Percentiles rank a stretch among this genome's conserved stretches.
Evolutionary conservation across 2,797 vertebrate genomes (phyloP).

Genomic region (Capromys pilorides): DNA sequence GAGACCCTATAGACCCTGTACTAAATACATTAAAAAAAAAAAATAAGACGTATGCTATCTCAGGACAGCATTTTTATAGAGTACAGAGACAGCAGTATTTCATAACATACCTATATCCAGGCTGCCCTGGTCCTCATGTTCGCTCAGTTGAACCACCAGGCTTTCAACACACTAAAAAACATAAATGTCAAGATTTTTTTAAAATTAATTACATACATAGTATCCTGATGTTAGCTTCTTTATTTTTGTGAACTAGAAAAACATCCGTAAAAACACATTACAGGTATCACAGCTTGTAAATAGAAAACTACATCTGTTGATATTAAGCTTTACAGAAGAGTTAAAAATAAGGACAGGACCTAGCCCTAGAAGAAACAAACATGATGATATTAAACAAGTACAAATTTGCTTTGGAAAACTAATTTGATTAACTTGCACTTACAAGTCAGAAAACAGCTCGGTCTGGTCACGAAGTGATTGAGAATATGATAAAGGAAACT

Average conservation of each 20-base stretch:
- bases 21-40: no score
- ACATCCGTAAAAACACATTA: neutral
- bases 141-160: slow-evolving; percentile 32
- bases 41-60: neutral
- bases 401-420: neutral
- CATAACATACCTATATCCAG: slow-evolving; percentile 74
- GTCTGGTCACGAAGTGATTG: neutral
- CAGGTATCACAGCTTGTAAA: neutral
- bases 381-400: neutral
- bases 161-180: slow-evolving; percentile 68
- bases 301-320: slow-evolving; percentile 18
- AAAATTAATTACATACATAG: neutral
- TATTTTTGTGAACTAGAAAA: slow-evolving; percentile 19
- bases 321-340: neutral
- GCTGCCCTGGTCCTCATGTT: slow-evolving; percentile 50
- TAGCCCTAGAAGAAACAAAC: neutral
- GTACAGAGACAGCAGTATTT: neutral
- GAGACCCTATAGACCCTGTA: no score
- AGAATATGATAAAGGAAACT: neutral
- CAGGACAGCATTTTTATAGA: slow-evolving; percentile 22
- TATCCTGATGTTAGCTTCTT: neutral
- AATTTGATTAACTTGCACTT: neutral
- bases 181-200: slow-evolving; percentile 46
- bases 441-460: neutral
- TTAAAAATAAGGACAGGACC: neutral